Evolutionary conservation across 1,140 invertebrate genomes (phyloP).

Genomic region (Drosophila arizonae): DNA sequence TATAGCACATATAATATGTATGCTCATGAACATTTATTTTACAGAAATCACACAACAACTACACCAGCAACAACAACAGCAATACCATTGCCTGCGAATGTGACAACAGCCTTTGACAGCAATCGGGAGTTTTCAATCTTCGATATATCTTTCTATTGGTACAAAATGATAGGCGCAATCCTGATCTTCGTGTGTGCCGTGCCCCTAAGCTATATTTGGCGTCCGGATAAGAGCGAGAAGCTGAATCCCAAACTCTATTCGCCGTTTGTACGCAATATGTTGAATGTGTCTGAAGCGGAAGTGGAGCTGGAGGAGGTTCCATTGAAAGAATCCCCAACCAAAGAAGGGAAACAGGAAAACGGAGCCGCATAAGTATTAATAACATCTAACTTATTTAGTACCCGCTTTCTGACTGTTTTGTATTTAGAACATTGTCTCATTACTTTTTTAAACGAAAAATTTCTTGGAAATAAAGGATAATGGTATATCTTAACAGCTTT

Average conservation of each 20-base stretch:
- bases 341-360: conserved; percentile 28
- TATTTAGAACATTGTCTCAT: conserved; percentile 40
- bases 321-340: conserved; percentile 38
- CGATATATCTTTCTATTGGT: conserved; percentile 86
- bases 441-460: conserved; percentile 25
- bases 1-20: too few relatives aligned
- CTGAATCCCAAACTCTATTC: conserved; percentile 68
- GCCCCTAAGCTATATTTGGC: conserved; percentile 82
- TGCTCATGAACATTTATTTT: background rate
- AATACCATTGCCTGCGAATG: conserved; percentile 1
- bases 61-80: conserved; percentile 34
- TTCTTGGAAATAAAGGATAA: conserved; percentile 59
- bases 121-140: conserved; percentile 84
- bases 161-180: conserved; percentile 85
- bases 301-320: conserved; percentile 65
- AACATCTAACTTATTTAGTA: conserved; percentile 5
- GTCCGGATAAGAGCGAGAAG: conserved; percentile 50
- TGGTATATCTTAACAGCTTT: too few relatives aligned
- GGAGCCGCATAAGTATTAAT: background rate
- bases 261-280: conserved; percentile 56
- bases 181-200: conserved; percentile 86
- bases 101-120: conserved; percentile 70
- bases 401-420: conserved; percentile 57
- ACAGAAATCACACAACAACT: conserved; percentile 37
- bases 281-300: conserved; percentile 21